A percentile compares a stretch with the other conserved stretches of the same genome.
These are phyloP conservation scores for Pteropus alecto DNA, from an alignment of 2,113 vertebrate genomes.

Conservation along the genomic window DNA sequence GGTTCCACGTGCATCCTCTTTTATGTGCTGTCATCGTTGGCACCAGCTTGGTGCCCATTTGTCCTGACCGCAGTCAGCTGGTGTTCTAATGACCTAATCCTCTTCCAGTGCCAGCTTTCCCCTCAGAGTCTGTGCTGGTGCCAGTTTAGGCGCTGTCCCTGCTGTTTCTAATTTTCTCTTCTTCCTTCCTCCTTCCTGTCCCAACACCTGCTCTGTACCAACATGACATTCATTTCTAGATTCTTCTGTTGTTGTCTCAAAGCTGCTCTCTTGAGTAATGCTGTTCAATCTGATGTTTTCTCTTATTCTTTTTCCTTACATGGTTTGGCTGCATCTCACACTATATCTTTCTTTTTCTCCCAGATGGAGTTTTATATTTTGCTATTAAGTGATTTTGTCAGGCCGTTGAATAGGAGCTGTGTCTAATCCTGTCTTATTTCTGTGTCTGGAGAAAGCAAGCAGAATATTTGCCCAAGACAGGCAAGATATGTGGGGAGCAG, in stretches of 20 bases:
- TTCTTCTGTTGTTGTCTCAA: background rate
- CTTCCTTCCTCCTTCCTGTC: background rate
- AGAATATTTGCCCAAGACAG: background rate
- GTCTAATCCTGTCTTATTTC: background rate
- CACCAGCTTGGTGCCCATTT: slow-evolving; percentile 45
- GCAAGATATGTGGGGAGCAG: background rate
- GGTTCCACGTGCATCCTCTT: background rate
- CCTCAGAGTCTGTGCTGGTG: slow-evolving; percentile 61
- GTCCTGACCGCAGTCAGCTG: slow-evolving; percentile 60
- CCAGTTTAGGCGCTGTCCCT: slow-evolving; percentile 32
- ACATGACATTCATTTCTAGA: background rate
- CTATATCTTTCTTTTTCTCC: background rate
- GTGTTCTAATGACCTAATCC: slow-evolving; percentile 51
- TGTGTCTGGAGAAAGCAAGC: background rate
- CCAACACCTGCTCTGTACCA: slow-evolving; percentile 14
- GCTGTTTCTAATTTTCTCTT: slow-evolving; percentile 36
- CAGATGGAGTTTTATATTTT: slow-evolving; percentile 1
- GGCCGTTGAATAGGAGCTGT: background rate
- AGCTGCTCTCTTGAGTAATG: background rate
- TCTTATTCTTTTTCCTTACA: background rate
- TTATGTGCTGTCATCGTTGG: slow-evolving; percentile 66
- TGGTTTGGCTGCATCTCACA: background rate
- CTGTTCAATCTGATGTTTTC: background rate
- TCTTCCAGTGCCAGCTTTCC: slow-evolving; percentile 69
- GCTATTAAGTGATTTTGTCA: background rate